phyloP scores from a whole-genome alignment of 2,113 vertebrate species.

The Neogale vison region DNA sequence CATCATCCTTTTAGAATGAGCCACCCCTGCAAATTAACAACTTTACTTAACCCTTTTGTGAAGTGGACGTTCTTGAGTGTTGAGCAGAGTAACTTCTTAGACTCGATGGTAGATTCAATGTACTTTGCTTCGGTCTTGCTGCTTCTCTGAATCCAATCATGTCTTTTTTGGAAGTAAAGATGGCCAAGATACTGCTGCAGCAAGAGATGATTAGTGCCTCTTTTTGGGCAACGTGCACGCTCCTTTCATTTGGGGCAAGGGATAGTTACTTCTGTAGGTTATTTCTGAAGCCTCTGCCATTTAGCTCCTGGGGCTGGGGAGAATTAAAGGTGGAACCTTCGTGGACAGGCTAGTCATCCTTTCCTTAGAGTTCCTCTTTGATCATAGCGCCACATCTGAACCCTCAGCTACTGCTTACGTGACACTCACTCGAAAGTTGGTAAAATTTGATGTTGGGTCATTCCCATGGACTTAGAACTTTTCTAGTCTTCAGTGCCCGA shows the following conservation, averaged over 20 bases:
- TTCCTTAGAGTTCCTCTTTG: no score
- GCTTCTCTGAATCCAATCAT: not conserved
- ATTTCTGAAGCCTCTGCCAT: no score
- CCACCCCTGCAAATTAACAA: not conserved
- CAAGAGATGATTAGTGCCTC: not conserved
- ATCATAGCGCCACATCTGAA: not conserved
- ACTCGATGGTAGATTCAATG: not conserved
- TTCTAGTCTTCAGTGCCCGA: not conserved
- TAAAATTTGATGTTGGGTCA: not conserved
- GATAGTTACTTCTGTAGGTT: no score
- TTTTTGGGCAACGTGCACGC: no score
- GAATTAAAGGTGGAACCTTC: no score
- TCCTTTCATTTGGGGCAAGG: no score
- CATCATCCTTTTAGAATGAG: not conserved
- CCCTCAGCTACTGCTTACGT: not conserved
- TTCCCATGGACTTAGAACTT: conserved; percentile 7
- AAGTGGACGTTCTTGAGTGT: not conserved
- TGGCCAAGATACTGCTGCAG: not conserved
- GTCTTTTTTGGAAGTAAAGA: not conserved
- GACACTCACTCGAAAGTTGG: not conserved
- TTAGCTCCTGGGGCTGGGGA: no score
- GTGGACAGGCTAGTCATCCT: no score
- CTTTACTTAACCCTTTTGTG: not conserved
- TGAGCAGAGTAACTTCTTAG: not conserved
- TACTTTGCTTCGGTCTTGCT: not conserved